A percentile compares a stretch with the other conserved stretches of the same genome.
Conservation (phyloP, 2,113 vertebrate species). For the Pelusios castaneus region DNA sequence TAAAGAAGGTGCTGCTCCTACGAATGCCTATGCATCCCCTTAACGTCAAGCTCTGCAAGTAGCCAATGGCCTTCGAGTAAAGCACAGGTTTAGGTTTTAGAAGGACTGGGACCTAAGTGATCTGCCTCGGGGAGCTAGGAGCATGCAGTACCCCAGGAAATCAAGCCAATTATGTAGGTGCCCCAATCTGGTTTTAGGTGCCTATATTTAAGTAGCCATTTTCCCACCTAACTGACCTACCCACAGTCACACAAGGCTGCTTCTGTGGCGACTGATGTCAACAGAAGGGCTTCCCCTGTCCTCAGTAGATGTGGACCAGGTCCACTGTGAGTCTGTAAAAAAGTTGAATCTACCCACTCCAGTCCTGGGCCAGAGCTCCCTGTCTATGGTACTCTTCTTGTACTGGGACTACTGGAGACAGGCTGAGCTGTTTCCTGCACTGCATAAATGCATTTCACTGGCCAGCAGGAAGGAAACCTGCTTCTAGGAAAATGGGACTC, state of each 20-base stretch:
- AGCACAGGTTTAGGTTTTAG: background rate
- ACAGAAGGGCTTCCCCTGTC: background rate
- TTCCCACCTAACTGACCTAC: background rate
- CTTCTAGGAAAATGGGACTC: background rate
- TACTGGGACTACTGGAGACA: background rate
- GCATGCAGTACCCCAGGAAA: background rate
- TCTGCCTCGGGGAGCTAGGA: background rate
- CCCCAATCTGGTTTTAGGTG: background rate
- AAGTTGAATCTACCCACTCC: background rate
- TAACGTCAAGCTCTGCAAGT: background rate
- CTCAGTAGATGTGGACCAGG: background rate
- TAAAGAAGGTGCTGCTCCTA: background rate
- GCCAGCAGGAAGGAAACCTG: background rate
- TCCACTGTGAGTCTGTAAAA: background rate
- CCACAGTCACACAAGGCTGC: background rate
- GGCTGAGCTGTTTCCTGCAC: background rate
- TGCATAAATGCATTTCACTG: background rate
- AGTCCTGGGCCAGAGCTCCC: background rate
- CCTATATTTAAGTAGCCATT: background rate
- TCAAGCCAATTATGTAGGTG: background rate
- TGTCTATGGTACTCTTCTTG: background rate
- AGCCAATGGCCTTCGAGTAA: background rate
- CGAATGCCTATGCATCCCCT: background rate
- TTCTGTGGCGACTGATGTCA: background rate
- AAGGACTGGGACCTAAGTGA: background rate